Conservation (phyloP, 2,888 invertebrate genomes). For the Eupithecia tripunctaria region DNA sequence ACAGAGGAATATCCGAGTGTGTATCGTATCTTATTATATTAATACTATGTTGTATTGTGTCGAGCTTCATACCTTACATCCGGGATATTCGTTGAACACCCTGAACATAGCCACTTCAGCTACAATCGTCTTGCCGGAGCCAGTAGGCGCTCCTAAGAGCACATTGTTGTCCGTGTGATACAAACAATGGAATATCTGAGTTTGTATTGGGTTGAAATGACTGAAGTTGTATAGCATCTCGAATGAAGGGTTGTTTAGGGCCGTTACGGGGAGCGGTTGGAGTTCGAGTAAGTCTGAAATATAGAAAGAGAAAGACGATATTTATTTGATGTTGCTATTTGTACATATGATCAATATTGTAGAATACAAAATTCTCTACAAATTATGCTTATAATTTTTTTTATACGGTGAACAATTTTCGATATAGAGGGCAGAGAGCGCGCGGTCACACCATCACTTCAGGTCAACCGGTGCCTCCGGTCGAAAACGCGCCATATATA, state of each 20-base stretch:
- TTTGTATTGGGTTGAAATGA: conserved; percentile 99
- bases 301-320: neutral
- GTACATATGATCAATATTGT: no score
- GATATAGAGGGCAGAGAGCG: no score
- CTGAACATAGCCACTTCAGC: conserved; percentile 99
- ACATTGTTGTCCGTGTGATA: conserved; percentile 98
- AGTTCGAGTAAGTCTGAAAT: conserved; percentile 92
- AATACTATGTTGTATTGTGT: neutral
- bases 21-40: conserved; percentile 82
- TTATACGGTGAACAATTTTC: no score
- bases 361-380: no score
- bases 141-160: conserved; percentile 97
- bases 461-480: no score
- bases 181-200: conserved; percentile 98
- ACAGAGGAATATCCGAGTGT: conserved; percentile 85
- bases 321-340: no score
- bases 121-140: conserved; percentile 98
- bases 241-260: conserved; percentile 90
- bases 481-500: no score
- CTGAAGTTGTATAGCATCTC: conserved; percentile 94
- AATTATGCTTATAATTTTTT: no score
- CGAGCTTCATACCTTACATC: conserved; percentile 85
- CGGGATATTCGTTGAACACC: conserved; percentile 92
- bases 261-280: conserved; percentile 94
- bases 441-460: no score